Evolutionary conservation across 2,113 vertebrate genomes (phyloP), one percentile per base, ranked within the genome.

Genomic region (Ranitomeya imitator): DNA sequence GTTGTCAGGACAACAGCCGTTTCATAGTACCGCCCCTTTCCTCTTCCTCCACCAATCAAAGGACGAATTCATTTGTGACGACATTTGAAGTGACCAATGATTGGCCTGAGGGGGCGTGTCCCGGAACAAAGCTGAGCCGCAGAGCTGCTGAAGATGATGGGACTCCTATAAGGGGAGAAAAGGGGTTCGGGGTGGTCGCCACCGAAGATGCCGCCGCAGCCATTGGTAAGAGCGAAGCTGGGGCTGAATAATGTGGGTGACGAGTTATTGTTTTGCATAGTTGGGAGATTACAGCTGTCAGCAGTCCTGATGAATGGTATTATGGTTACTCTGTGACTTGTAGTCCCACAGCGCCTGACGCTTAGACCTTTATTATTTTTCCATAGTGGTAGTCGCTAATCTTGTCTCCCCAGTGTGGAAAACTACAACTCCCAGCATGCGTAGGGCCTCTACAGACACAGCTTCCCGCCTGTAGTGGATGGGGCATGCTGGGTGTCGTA

Each of bases 21-120:
- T 51, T 73, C 7, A 18, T 11, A 51, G 7, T 16, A 3, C 45
- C 82, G 85, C 73, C 80, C 88, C 7, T 88, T 21, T 21, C 13
- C 0, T 5, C 61, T 80, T 88, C 74, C 85, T 88, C 89, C 88
- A 67, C 71, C 14, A 88, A 88, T 88, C 71, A 63, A 0, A 55
- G 60, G 19, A 16, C n/a, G 4, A 4, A 85, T 86, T 21, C 86
- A 89, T 87, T 91, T 4, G 90, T 88, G 90, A 63, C 55, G 85
- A 18, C 65, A 85, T 94, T 95, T 92, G 91, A 95, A 95, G 84
- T 85, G 61, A 78, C 94, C 94, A 95, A 94, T 95, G 92, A 91
- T 89, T 91, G 89, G 89, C 85, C 90, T 90, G 37, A 45, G 91
- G 59, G 91, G 89, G 88, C 65, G 91, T 69, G 86, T 92, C 86